These are phyloP conservation scores for Cyprinella venusta DNA, from an alignment of 2,797 vertebrate genomes.

Conservation along the genomic window DNA sequence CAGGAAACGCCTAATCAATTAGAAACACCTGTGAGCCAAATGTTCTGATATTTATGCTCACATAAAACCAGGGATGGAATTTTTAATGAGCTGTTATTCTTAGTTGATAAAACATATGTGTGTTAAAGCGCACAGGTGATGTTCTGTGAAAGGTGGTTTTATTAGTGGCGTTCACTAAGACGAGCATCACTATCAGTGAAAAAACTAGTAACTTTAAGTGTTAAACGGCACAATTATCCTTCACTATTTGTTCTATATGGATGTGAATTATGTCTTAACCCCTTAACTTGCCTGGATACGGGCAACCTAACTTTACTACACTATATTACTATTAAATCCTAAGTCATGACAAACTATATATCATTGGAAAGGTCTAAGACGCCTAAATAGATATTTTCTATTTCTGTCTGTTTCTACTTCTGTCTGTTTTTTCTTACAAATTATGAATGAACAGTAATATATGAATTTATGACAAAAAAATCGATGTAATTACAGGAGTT, in stretches of 20 bases:
- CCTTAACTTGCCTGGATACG: too few species aligned
- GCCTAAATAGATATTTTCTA: too few species aligned
- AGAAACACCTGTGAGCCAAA: constrained; percentile 52
- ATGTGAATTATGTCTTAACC: neutral
- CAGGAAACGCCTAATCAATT: constrained; percentile 50
- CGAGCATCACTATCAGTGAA: neutral
- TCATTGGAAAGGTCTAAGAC: too few species aligned
- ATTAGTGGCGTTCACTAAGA: neutral
- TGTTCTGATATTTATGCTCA: constrained; percentile 46
- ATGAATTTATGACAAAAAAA: too few species aligned
- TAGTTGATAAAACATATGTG: constrained; percentile 47
- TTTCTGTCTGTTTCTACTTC: too few species aligned
- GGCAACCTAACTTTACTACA: too few species aligned
- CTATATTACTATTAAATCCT: too few species aligned
- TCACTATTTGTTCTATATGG: neutral
- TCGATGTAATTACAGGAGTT: too few species aligned
- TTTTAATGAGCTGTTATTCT: constrained; percentile 48
- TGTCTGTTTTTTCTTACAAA: too few species aligned
- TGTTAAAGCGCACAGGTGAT: constrained; percentile 42
- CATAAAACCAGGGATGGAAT: constrained; percentile 46
- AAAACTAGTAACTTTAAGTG: neutral
- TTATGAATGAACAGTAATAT: too few species aligned
- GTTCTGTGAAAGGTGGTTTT: constrained; percentile 24
- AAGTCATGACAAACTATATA: too few species aligned
- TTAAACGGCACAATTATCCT: neutral